Evolutionary conservation across 2,797 vertebrate species (phyloP), one percentile per base, ranked within the genome.

Genomic region (Pseudomugil tenellus): DNA sequence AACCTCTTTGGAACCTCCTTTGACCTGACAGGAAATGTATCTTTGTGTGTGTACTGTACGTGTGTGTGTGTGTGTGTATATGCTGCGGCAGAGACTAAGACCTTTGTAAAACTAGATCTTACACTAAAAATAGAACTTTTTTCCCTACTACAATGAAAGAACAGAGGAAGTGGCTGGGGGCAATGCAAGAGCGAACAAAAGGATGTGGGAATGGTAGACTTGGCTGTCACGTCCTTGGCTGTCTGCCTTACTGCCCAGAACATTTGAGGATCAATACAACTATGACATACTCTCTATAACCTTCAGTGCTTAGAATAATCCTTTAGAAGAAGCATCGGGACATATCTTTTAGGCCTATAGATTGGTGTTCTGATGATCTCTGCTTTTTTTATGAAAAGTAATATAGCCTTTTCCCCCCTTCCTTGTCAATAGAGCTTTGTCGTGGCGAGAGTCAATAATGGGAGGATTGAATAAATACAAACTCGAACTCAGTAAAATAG

Each of bases 211-310:
- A 79, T 79, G 77, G 72, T 77, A 70, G 81, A 82, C 66, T 71
- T 43, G 51, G 74, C 72, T 89, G 90, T 86, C 89, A 76, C 35
- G 88, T 87, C 87, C 85, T 90, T 90, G 88, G 85, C 81, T 78
- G 54, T 77, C 70, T 72, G 81, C 85, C 80, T 77, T 77, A 72
- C 86, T 48, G 76, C 67, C 72, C 83, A 68, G 75, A 79, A 81
- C 28, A 54, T 74, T 58, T 68, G 74, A 66, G 78, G 79, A 91
- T 91, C 91, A 80, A 89, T 91, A 90, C 63, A 80, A 72, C 58
- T 53, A 72, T 7, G 12, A 69, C 80, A 84, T 64, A 77, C 74
- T 77, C 74, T 81, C 63, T 35, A 70, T 84, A 85, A 89, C 87
- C 88, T 85, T 84, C 83, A 72, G 58, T 54, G 71, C 72, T 85